Evolutionary conservation across 2,888 invertebrate species (phyloP).

Genomic region (Hydrotaea cyrtoneurina): DNA sequence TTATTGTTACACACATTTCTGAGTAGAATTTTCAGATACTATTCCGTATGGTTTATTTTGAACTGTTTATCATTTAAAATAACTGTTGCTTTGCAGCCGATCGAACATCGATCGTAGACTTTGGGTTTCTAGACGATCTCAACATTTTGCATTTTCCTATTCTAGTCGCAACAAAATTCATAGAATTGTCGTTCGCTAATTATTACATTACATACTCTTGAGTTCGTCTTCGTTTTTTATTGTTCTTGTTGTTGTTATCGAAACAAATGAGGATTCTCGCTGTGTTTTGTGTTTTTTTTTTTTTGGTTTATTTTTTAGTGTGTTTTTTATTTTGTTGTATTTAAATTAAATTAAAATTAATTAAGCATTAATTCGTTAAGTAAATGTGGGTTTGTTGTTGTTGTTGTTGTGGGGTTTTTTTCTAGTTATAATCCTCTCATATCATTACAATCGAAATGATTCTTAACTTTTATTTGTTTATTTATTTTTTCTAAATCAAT

Average conservation of each 20-base stretch:
- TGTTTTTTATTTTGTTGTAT: conserved; percentile 55
- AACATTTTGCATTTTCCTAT: conserved; percentile 8
- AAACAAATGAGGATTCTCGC: conserved; percentile 18
- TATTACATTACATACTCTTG: no score
- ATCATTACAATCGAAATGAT: conserved; percentile 50
- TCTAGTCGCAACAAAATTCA: not conserved
- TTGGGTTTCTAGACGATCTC: not conserved
- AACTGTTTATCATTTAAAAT: not conserved
- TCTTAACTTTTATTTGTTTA: conserved; percentile 49
- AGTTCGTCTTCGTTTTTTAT: no score
- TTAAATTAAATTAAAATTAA: conserved; percentile 68
- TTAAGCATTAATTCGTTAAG: conserved; percentile 67
- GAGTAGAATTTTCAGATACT: conserved; percentile 27
- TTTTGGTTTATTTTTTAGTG: conserved; percentile 51
- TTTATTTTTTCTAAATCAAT: conserved; percentile 39
- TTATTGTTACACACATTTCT: conserved; percentile 30
- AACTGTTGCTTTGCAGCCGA: not conserved
- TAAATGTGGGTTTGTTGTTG: conserved; percentile 57
- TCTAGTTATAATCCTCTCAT: conserved; percentile 45
- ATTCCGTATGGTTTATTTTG: not conserved
- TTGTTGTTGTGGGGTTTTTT: conserved; percentile 31
- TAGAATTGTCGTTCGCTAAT: conserved; percentile 10
- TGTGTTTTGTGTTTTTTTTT: conserved; percentile 42
- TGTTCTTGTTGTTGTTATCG: not conserved
- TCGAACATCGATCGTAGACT: not conserved